A percentile compares a stretch with the other conserved stretches of the same genome.
Conservation (phyloP, 92 coral and sea anemone species). For the Palythoa grandiflora region DNA sequence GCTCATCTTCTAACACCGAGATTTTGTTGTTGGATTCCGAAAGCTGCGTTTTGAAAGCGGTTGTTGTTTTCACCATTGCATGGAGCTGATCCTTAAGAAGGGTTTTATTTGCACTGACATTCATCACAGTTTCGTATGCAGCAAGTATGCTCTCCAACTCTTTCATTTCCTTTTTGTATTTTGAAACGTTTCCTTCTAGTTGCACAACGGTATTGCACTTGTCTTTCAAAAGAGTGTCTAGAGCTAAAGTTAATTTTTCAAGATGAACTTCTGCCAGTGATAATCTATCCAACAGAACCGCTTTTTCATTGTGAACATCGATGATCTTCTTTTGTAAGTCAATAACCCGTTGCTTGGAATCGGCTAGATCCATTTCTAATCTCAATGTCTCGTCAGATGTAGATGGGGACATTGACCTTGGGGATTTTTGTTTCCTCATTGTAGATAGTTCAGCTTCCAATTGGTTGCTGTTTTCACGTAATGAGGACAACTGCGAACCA, state of each 20-base stretch:
- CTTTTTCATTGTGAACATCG: slow-evolving; percentile 78
- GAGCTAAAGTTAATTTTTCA: slow-evolving; percentile 31
- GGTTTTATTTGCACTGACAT: neutral
- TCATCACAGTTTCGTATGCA: neutral
- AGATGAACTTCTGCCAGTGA: slow-evolving; percentile 43
- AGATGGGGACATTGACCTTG: slow-evolving; percentile 55
- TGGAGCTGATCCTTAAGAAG: slow-evolving; percentile 27
- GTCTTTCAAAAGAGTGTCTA: slow-evolving; percentile 33
- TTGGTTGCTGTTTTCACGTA: slow-evolving; percentile 88
- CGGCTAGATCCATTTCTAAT: slow-evolving; percentile 85
- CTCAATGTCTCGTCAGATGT: slow-evolving; percentile 60
- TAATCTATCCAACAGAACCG: slow-evolving; percentile 32
- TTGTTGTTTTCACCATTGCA: slow-evolving; percentile 16
- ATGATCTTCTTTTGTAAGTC: slow-evolving; percentile 82
- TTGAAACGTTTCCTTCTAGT: slow-evolving; percentile 30
- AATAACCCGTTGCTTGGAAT: slow-evolving; percentile 79
- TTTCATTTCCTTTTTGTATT: slow-evolving; percentile 33
- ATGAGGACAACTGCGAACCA: slow-evolving; percentile 79
- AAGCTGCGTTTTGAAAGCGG: slow-evolving; percentile 26
- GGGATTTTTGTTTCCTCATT: slow-evolving; percentile 64
- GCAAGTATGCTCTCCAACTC: slow-evolving; percentile 25
- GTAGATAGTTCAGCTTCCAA: slow-evolving; percentile 85
- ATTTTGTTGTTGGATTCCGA: slow-evolving; percentile 19
- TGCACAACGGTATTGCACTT: slow-evolving; percentile 33
- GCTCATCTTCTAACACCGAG: slow-evolving; percentile 45